Evolutionary conservation across 2,113 vertebrate genomes (phyloP), one percentile per base, ranked within the genome.

Genomic region (Rhizomys pruinosus): DNA sequence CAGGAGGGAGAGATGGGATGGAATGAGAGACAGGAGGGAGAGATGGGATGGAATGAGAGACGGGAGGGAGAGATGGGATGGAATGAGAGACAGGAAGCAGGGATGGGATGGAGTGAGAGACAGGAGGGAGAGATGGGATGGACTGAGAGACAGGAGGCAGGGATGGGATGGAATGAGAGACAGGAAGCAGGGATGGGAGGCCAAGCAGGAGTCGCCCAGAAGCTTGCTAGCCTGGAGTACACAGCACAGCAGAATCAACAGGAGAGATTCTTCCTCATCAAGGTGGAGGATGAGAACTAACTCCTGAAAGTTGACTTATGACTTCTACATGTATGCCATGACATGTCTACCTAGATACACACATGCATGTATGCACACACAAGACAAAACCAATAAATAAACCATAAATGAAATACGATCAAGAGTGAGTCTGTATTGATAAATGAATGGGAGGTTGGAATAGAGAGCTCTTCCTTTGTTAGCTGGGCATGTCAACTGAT

Each of bases 351-450:
- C n/a, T n/a, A n/a, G n/a, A n/a, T n/a, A n/a, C n/a, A n/a, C n/a
- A n/a, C n/a, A n/a, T n/a, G n/a, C n/a, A n/a, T n/a, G n/a, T n/a
- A n/a, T n/a, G n/a, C n/a, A n/a, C n/a, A n/a, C n/a, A n/a, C n/a
- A n/a, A n/a, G n/a, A n/a, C n/a, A n/a, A n/a, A n/a, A n/a, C n/a
- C 74, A 69, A 59, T 69, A 57, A 84, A 81, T 74, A 64, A 76
- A 39, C 22, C 11, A 79, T 52, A 87, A 23, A 37, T 84, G 59
- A 93, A 89, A 84, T 76, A 42, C 76, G 63, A 87, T 90, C 86
- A n/a, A n/a, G 47, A 47, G 10, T 73, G 77, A 71, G 61, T 63
- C 52, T 95, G 0, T 87, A 17, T 68, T 87, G 77, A 55, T 90
- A 77, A 90, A 47, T 57, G 82, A 77, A 55, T 61, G 61, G 7